Base-by-base conservation (phyloP, 2,113 vertebrate genomes). In the Python bivittatus region DNA sequence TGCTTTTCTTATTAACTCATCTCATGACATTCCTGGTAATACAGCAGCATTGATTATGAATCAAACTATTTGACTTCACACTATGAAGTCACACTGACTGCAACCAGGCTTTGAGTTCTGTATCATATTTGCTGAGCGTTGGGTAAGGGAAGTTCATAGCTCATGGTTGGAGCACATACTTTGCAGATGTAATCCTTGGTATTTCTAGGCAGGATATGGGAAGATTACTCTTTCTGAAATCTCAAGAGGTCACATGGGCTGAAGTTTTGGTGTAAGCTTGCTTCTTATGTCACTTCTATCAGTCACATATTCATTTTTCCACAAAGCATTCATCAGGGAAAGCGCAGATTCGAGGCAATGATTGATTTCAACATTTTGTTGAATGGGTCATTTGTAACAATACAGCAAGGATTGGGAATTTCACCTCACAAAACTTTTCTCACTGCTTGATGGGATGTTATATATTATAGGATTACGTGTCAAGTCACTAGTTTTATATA, bases 1-100 rank as follows among this genome's bases (percentile, higher is more conserved):
- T 98, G 95, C 96, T 97, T 97, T 97, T 94, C 88, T 93, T 97
- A 95, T 95, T 96, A 90, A 93, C 60, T 96, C 88, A 85, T 38
- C 93, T 94, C 92, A 94, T 94, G 96, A 95, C 92, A 96, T 95
- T 60, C 60, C 86, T 91, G 91, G 95, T 94, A 88, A 60, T 88
- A 94, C 90, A 93, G 93, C 38, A 90, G 29, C 15, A 64, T 91
- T 0, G 0, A 96, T 96, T 97, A 96, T 96, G 95, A 95, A 97
- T 96, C 96, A 96, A 96, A 93, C 22, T 93, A 84, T 95, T 96
- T 96, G 83, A 58, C 85, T 97, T 93, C 90, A 88, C 94, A 94
- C 84, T 1, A 0, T 11, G 33, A 79, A 79, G 72, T 93, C 91
- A 91, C 95, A 95, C 72, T 12, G 33, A 92, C 92, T 93, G 95